Percentiles rank a stretch among this genome's conserved stretches.
Conservation (phyloP, 2,888 invertebrate genomes). For the Lycia hirtaria region DNA sequence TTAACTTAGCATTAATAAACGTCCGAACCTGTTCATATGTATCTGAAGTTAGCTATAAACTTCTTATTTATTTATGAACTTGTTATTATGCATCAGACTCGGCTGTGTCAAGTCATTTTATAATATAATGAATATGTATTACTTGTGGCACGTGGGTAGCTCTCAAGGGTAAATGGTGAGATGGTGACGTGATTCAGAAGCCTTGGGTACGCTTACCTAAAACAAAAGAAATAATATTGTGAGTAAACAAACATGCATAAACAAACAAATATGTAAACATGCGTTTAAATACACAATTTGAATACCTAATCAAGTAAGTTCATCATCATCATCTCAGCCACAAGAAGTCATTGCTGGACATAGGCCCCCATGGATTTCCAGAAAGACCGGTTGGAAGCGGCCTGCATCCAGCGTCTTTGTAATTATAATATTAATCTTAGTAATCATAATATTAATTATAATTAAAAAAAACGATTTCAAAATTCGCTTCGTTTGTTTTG, state of each 20-base stretch:
- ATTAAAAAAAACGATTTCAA: too few relatives aligned
- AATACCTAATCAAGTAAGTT: too few relatives aligned
- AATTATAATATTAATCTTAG: too few relatives aligned
- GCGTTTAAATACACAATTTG: conserved; percentile 33
- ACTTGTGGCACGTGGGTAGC: conserved; percentile 55
- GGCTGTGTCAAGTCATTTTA: conserved; percentile 44
- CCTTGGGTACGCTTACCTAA: conserved; percentile 66
- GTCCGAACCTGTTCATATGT: conserved; percentile 15
- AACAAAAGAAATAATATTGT: conserved; percentile 60
- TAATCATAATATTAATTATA: too few relatives aligned
- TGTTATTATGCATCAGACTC: conserved; percentile 21
- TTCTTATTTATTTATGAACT: conserved; percentile 18
- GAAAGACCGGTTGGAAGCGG: too few relatives aligned
- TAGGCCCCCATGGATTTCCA: too few relatives aligned
- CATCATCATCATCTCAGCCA: too few relatives aligned
- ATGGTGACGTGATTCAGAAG: conserved; percentile 40
- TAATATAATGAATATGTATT: conserved; percentile 58
- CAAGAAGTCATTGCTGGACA: too few relatives aligned
- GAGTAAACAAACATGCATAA: conserved; percentile 6
- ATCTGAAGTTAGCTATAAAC: conserved; percentile 13
- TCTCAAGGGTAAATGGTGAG: conserved; percentile 53
- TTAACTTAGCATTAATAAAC: conserved; percentile 13
- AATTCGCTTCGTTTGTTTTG: too few relatives aligned
- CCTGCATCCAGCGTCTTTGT: too few relatives aligned
- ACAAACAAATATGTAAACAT: conserved; percentile 18